These are phyloP conservation scores for Thumatha senex DNA, from an alignment of 2,888 invertebrate species.

Conservation along the genomic window DNA sequence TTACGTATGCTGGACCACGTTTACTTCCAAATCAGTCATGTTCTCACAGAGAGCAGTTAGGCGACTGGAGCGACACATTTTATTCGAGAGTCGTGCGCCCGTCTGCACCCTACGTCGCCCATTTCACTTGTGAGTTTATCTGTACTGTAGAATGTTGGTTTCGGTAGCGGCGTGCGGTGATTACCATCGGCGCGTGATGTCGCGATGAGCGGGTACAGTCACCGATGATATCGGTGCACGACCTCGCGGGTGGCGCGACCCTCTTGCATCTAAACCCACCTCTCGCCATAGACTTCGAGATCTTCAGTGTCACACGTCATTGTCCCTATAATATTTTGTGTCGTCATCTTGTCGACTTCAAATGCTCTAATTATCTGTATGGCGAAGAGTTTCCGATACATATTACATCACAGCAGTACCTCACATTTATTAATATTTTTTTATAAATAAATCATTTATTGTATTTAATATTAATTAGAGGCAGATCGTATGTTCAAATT, in stretches of 20 bases:
- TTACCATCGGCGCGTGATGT: constrained; percentile 72
- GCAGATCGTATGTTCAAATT: no score
- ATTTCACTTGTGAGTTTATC: constrained; percentile 46
- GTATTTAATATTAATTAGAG: no score
- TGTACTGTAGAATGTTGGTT: constrained; percentile 26
- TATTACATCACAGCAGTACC: no score
- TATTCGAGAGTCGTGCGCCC: constrained; percentile 71
- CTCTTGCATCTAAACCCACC: constrained; percentile 12
- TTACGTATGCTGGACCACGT: constrained; percentile 33
- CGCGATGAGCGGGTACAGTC: constrained; percentile 57
- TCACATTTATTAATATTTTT: no score
- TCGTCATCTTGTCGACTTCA: not conserved
- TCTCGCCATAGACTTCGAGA: constrained; percentile 9
- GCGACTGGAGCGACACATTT: constrained; percentile 59
- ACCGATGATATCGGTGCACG: constrained; percentile 69
- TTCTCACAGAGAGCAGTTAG: constrained; percentile 40
- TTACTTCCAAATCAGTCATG: constrained; percentile 35
- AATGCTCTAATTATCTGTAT: no score
- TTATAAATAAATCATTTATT: no score
- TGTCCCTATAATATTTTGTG: constrained; percentile 8
- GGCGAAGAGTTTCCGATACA: no score
- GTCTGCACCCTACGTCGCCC: constrained; percentile 45
- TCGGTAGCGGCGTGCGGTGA: constrained; percentile 57
- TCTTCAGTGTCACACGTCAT: constrained; percentile 25
- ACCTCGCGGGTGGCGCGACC: constrained; percentile 42